Base-by-base conservation (phyloP, 2,888 invertebrate species). In the Luperina testacea region DNA sequence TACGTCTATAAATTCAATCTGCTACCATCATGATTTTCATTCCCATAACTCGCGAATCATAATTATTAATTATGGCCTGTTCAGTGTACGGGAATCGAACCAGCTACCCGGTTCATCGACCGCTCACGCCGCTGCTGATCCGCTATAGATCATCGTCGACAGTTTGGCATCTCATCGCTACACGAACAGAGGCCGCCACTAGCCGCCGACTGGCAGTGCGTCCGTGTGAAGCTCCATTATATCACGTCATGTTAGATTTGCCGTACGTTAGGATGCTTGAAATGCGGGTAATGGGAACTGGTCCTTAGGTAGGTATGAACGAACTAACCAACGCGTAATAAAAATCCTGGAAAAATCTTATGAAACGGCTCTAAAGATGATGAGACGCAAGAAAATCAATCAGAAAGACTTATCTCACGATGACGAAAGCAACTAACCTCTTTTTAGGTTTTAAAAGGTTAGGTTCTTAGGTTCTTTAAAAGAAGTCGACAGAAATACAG, bases 141-240 rank as follows among this genome's bases (percentile, higher is more conserved):
- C 81, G 89, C 89, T 85, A 92, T 92, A 91, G 91, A 92, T 92
- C 91, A 91, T 88, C 83, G 90, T 85, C 82, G 88, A 86, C 86
- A 88, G 90, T 84, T 85, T 85, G 87, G 90, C 91, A 90, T 88
- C 89, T 87, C 90, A 86, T 88, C 87, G 89, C 80, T 79, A 80
- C 83, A 83, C 74, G 89, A 87, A 81, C 83, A 80, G 86, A 79
- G 89, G 88, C 88, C 86, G 88, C 91, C 87, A 90, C 89, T 87
- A 88, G 82, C 86, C 82, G 85, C 82, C 83, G 89, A 70, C 88
- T 81, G 86, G 79, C 83, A 80, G 74, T 77, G 84, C 86, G 83
- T 80, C 78, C 38, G 82, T 75, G 82, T 78, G 72, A n/a, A 57
- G 67, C 68, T 77, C 81, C 88, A 82, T 68, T 83, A 80, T 72